Evolutionary conservation across 2,797 vertebrate species (phyloP), one percentile per base, ranked within the genome.

Genomic region (Meriones psammophilus): DNA sequence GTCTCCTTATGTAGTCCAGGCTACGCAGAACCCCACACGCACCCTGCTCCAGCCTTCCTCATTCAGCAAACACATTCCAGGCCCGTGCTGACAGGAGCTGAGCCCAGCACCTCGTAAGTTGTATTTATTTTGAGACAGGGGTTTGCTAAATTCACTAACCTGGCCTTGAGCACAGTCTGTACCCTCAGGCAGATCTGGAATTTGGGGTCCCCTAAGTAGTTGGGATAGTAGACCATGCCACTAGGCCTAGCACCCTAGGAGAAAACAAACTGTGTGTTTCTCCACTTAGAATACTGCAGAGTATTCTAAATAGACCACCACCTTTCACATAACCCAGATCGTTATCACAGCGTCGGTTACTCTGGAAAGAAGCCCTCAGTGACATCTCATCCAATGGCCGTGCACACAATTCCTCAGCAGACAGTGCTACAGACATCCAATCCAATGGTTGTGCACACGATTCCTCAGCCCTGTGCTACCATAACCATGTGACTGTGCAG

Each of bases 261-360:
- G 39, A 84, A 97, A 91, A 91, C 36, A n/a, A 50, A 77, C 24
- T 83, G 42, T 24, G 0, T 26, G 74, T 42, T 90, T 71, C 42
- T 36, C 74, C 66, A 93, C 33, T 36, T 73, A 68, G 62, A 68
- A 50, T 60, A 68, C 14, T 88, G 88, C 89, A 88, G 50, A 68
- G 33, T 79, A 95, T 85, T 85, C 54, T 83, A 89, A 78, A 89
- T 30, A 93, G 2, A 50, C 8, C 33, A 50, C 50, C 77, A 76
- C 36, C 58, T 93, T 88, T 81, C 58, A 46, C 22, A 28, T 3
- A 46, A 79, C 46, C 92, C 56, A 93, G 6, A 46, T 84, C 62
- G 58, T 50, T 46, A 79, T 56, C 33, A 62, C 8, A 83, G 46
- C 39, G 91, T 87, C 20, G 83, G 54, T 83, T 83, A 85, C 36